A percentile compares a stretch with the other conserved stretches of the same genome.
phyloP scores from a whole-genome alignment of 2,888 invertebrate genomes.

The Sarcophaga caerulescens region DNA sequence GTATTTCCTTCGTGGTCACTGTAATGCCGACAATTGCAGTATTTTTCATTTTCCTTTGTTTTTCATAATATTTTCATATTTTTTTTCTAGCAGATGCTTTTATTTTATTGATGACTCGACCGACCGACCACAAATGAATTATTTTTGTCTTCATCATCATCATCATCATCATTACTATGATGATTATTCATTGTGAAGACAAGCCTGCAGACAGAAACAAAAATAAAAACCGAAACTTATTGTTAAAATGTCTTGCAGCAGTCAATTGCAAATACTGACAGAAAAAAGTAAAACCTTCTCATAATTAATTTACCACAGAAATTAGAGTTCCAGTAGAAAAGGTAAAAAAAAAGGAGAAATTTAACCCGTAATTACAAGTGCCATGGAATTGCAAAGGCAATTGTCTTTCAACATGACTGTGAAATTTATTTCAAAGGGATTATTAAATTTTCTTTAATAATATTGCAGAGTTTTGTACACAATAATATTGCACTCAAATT shows the following conservation, averaged over 20 bases:
- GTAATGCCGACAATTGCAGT: slow-evolving; percentile 31
- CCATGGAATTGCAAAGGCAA: not conserved
- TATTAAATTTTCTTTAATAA: not conserved
- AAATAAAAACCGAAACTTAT: slow-evolving; percentile 22
- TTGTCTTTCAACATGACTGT: slow-evolving; percentile 21
- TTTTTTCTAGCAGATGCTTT: slow-evolving; percentile 48
- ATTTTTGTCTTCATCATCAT: slow-evolving; percentile 47
- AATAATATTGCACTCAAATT: no score
- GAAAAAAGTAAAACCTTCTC: slow-evolving; percentile 14
- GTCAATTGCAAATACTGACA: not conserved
- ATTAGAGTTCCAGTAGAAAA: not conserved
- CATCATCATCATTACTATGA: slow-evolving; percentile 12
- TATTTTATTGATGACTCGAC: slow-evolving; percentile 44
- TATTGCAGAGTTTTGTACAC: not conserved
- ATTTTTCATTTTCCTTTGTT: not conserved
- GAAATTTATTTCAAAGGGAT: not conserved
- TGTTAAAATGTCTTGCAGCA: slow-evolving; percentile 30
- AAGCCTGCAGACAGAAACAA: not conserved
- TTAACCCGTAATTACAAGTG: slow-evolving; percentile 24
- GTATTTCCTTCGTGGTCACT: slow-evolving; percentile 39
- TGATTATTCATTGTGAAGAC: slow-evolving; percentile 36
- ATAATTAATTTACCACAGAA: slow-evolving; percentile 34
- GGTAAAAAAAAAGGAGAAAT: slow-evolving; percentile 4
- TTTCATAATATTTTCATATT: not conserved
- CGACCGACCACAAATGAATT: slow-evolving; percentile 50